These are phyloP conservation scores for Podarcis raffonei DNA, from an alignment of 2,113 vertebrate genomes.

Conservation along the genomic window DNA sequence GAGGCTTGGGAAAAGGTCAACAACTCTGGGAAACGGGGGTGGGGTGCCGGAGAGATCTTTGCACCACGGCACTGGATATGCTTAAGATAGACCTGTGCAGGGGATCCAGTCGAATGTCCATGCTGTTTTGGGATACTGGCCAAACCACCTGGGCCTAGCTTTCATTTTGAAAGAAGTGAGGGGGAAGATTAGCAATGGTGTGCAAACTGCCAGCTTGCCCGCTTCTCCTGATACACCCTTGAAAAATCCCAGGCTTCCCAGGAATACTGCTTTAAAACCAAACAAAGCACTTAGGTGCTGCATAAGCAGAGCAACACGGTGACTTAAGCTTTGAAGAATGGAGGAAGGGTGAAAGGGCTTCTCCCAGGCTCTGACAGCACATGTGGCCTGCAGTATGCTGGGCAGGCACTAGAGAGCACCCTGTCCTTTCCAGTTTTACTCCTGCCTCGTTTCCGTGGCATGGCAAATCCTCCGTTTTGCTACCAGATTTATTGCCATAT, in stretches of 20 bases:
- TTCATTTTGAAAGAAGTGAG: not conserved
- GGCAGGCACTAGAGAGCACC: conserved; percentile 52
- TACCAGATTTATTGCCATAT: not conserved
- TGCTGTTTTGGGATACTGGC: not conserved
- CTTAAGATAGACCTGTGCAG: too few species aligned
- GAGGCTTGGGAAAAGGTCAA: too few species aligned
- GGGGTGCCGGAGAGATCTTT: too few species aligned
- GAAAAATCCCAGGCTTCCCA: not conserved
- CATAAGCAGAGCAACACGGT: too few species aligned
- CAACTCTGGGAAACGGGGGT: too few species aligned
- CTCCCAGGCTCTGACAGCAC: not conserved
- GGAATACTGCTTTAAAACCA: not conserved
- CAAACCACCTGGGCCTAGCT: not conserved
- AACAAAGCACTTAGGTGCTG: too few species aligned
- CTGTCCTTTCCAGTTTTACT: not conserved
- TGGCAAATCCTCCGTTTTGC: not conserved
- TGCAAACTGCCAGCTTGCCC: not conserved
- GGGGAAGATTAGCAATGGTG: not conserved
- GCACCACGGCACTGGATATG: too few species aligned
- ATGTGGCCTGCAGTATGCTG: not conserved
- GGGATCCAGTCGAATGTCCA: too few species aligned
- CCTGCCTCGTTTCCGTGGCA: not conserved
- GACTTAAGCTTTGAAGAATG: not conserved
- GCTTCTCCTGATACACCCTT: not conserved
- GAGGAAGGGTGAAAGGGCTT: too few species aligned